Base-by-base conservation (phyloP, 2,113 vertebrate species). In the Apodemus speciosus region DNA sequence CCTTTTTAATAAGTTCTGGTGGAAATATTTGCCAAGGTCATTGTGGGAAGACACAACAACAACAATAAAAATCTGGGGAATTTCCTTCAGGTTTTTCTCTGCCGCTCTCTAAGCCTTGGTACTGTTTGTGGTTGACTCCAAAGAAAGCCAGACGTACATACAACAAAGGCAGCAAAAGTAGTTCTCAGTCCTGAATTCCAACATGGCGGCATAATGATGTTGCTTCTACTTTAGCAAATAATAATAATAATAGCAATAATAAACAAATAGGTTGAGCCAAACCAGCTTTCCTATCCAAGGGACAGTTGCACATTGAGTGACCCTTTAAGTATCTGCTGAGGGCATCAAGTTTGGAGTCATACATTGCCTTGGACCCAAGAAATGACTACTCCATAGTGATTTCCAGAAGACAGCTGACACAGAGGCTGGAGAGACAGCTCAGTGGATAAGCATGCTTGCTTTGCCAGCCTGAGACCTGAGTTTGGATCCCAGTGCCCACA, bases 121-220 rank as follows among this genome's bases (percentile, higher is more conserved):
- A 79, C 68, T 96, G 80, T 95, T 95, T 94, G 58, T 92, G 91
- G 49, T 89, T 97, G 94, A 89, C 89, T 97, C 53, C 16, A 71
- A 89, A 93, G n/a, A 94, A 96, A 96, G 25, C 2, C 69, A 38
- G 93, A 93, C 40, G 90, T 88, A 96, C 96, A 92, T 8, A 40
- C 4, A 75, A 51, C 80, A 32, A 90, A 97, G 68, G 46, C 46
- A 58, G 49, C 15, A 75, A 94, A 49, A 75, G 0, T 88, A 62
- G 20, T 51, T 56, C 62, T 43, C 9, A 77, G 49, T 94, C 46
- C 32, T 93, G 73, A 97, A 94, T 43, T 87, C 38, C 40, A 92
- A 46, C 27, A 43, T 1, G 89, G 38, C 89, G 73, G 66, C 46
- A 88, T 94, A 84, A 93, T 86, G 77, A 91, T 91, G 93, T 66